These are phyloP conservation scores for Desmophyllum pertusum DNA, from an alignment of 92 coral and sea anemone genomes.

Conservation along the genomic window DNA sequence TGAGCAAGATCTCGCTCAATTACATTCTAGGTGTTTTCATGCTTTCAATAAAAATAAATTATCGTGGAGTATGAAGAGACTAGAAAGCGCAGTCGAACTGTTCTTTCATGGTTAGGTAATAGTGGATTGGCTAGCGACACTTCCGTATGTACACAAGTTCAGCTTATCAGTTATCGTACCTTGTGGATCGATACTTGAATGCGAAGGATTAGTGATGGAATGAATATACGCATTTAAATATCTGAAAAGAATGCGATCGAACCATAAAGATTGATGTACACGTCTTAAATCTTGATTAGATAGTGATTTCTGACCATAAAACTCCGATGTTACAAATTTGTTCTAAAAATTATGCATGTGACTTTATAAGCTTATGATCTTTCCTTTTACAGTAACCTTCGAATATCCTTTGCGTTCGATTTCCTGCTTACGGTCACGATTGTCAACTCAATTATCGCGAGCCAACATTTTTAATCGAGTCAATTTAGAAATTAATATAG, in stretches of 20 bases:
- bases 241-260: background rate
- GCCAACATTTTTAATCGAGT: background rate
- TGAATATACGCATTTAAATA: background rate
- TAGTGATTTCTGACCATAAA: background rate
- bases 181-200: background rate
- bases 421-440: no score
- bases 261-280: background rate
- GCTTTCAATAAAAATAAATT: background rate
- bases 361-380: background rate
- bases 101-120: background rate
- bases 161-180: background rate
- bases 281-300: background rate
- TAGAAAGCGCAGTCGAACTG: background rate
- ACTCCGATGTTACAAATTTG: background rate
- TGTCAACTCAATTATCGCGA: background rate
- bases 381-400: background rate
- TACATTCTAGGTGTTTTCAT: background rate
- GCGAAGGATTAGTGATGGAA: background rate
- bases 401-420: background rate
- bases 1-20: background rate
- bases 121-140: background rate
- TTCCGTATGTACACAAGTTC: conserved; percentile 23
- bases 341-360: background rate
- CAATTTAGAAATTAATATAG: background rate
- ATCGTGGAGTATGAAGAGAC: background rate